Base-by-base conservation (phyloP, 2,797 vertebrate species). In the Sebastes cheni region DNA sequence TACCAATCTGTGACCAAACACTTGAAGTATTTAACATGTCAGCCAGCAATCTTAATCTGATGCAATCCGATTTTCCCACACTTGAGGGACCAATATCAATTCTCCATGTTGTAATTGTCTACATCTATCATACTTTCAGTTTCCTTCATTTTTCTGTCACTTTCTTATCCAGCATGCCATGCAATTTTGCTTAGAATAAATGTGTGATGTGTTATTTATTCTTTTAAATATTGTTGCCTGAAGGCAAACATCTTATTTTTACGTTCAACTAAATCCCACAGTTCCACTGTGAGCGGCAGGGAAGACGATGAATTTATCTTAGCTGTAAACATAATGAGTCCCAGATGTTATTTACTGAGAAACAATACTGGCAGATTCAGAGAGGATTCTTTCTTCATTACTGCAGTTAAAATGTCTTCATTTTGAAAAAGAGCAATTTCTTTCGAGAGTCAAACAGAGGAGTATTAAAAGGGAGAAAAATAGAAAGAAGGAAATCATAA, bases 111-210 rank as follows among this genome's bases (percentile, higher is more conserved):
- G 25, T 84, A 78, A 81, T 83, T 85, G 73, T 71, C 66, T 52
- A 16, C 74, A 83, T 88, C 68, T 59, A 84, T 91, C 72, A 83
- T 70, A 22, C 18, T 82, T 50, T 76, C 67, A 59, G 54, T 60
- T 73, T 61, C 20, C 52, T 72, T 67, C 2, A 34, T 78, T 77
- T 79, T 54, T 54, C 22, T 79, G 34, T 67, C 79, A 60, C 67
- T 79, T 75, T 54, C 14, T 29, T 58, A 4, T 22, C 7, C 18
- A 8, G 27, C 27, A 20, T 72, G 13, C 42, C 18, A 20, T 72
- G 13, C n/a, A 6, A 68, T 82, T 79, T 75, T 8, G 23, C 12
- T 34, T 42, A 74, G 55, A 75, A 79, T 30, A 52, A 52, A 68
- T 64, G 20, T 61, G 5, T 30, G 6, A 64, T 67, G 12, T 75